Evolutionary conservation across 2,797 vertebrate species (phyloP).

Genomic region (Okamejei kenojei): DNA sequence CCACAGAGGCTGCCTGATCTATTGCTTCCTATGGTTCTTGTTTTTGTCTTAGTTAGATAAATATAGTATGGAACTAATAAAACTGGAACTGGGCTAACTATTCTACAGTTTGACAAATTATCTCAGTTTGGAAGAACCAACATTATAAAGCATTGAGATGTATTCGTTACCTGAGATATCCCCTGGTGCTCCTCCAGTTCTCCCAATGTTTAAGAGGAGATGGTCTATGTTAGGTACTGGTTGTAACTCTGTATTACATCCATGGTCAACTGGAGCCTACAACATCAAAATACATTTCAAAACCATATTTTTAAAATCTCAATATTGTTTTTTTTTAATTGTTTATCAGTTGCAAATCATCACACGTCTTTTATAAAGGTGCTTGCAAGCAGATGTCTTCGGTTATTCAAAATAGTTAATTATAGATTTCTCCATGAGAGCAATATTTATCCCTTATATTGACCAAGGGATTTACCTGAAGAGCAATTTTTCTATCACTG

Average conservation of each 20-base stretch:
- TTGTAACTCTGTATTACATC: constrained; percentile 66
- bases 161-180: constrained; percentile 80
- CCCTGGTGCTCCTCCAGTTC: constrained; percentile 66
- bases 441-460: background rate
- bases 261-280: constrained; percentile 85
- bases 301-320: background rate
- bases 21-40: too few relatives aligned
- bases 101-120: background rate
- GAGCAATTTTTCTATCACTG: background rate
- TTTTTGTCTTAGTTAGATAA: background rate
- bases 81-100: background rate
- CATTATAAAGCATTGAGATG: background rate
- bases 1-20: too few relatives aligned
- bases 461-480: background rate
- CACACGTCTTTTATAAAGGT: background rate
- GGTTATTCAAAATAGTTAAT: background rate
- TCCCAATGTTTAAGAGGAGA: constrained; percentile 91
- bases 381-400: background rate
- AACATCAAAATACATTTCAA: constrained; percentile 36
- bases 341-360: background rate
- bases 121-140: background rate
- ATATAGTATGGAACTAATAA: background rate
- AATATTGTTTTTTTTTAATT: background rate
- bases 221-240: constrained; percentile 94
- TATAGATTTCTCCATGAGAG: background rate